Evolutionary conservation across 2,113 vertebrate genomes (phyloP), one percentile per base, ranked within the genome.

Genomic region (Syngnathus scovelli): DNA sequence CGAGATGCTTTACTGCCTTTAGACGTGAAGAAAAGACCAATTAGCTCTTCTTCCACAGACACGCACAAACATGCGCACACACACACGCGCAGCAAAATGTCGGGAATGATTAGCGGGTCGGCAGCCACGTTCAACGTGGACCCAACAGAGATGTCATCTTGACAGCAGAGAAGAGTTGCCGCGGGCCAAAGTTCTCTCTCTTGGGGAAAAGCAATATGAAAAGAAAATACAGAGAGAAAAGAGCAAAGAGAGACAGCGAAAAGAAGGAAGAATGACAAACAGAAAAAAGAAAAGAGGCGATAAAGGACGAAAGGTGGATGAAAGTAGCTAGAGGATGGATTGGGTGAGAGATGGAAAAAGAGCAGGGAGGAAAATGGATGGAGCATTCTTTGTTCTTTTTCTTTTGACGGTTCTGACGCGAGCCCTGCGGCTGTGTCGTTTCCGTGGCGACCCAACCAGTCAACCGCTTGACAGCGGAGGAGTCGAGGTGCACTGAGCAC

Each of bases 131-230:
- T 78, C 52, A 52, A 69, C 66, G 62, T 59, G 33, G 59, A 63
- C 61, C 58, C 0, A 41, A 33, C 44, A 56, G 70, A 79, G 66
- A 61, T 76, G 82, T 71, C 56, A 60, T 77, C 74, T 69, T 68
- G 71, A 86, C 36, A 19, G 54, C 68, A 77, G 18, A 54, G 44
- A 13, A 51, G 27, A 39, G 38, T 12, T 21, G 5, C 38, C 11
- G 37, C 37, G 21, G 38, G 60, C 38, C 38, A 61, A 41, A 23
- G 41, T n/a, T 41, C 18, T 61, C 38, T 60, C 18, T 18, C 56
- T 49, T 2, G 11, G 48, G 18, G 18, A 49, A 49, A 7, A 19
- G 19, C 7, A 19, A 49, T 19, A 19, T 19, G 6, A 9, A 21
- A 10, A 27, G 13, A 16, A 5, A 2, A 18, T 21, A 12, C 2